Conservation (phyloP, 2,113 vertebrate genomes). For the Tautogolabrus adspersus region DNA sequence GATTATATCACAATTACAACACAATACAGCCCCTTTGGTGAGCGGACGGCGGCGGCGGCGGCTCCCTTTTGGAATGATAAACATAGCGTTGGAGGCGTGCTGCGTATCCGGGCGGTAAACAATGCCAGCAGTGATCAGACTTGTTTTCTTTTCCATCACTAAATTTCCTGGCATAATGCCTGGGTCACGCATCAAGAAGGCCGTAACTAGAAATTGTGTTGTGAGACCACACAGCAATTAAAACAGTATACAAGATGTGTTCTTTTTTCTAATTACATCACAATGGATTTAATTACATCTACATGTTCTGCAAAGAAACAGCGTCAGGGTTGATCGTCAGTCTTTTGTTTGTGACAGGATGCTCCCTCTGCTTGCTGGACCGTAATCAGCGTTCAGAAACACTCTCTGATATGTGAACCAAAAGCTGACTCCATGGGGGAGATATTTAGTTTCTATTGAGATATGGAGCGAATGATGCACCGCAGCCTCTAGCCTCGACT, state of each 20-base stretch:
- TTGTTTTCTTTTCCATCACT: slow-evolving; percentile 63
- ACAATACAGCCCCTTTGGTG: background rate
- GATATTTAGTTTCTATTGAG: background rate
- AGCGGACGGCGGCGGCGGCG: background rate
- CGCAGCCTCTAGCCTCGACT: slow-evolving; percentile 2
- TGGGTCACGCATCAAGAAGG: slow-evolving; percentile 69
- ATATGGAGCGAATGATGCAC: slow-evolving; percentile 19
- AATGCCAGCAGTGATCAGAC: slow-evolving; percentile 37
- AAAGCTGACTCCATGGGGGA: slow-evolving; percentile 17
- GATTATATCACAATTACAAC: slow-evolving; percentile 37
- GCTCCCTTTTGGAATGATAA: slow-evolving; percentile 18
- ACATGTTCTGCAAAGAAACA: slow-evolving; percentile 48
- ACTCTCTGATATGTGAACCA: background rate
- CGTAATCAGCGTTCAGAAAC: slow-evolving; percentile 19
- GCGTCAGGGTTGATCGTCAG: slow-evolving; percentile 41
- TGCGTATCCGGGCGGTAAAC: slow-evolving; percentile 32
- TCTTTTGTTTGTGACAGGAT: slow-evolving; percentile 54
- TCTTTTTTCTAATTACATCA: slow-evolving; percentile 71
- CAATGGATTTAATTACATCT: slow-evolving; percentile 78
- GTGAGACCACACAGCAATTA: slow-evolving; percentile 78
- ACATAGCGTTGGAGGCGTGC: slow-evolving; percentile 2
- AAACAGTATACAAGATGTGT: slow-evolving; percentile 64
- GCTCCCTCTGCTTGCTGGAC: slow-evolving; percentile 43
- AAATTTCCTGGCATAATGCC: slow-evolving; percentile 67
- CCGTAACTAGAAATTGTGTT: slow-evolving; percentile 60